A percentile compares a stretch with the other conserved stretches of the same genome.
Evolutionary conservation across 2,797 vertebrate genomes (phyloP).

Genomic region (Valencia hispanica): DNA sequence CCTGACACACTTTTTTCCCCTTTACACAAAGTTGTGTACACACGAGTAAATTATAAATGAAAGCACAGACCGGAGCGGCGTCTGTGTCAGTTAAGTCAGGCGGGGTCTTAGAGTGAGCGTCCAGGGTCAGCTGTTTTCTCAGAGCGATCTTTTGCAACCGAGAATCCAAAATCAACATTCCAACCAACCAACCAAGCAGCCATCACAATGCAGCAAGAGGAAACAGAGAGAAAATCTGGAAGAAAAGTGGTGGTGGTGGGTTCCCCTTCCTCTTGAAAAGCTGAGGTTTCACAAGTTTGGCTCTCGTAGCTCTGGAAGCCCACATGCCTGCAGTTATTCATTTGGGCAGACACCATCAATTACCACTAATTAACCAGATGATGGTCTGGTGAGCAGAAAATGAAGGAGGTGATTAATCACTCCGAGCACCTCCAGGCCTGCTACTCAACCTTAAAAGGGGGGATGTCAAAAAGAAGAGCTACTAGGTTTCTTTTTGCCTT

Average conservation of each 20-base stretch:
- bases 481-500: slow-evolving; percentile 17
- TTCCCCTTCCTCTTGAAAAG: slow-evolving; percentile 19
- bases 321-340: slow-evolving; percentile 61
- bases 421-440: slow-evolving; percentile 49
- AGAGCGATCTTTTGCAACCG: slow-evolving; percentile 71
- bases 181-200: too few species aligned
- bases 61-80: slow-evolving; percentile 46
- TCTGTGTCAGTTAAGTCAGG: slow-evolving; percentile 32
- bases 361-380: slow-evolving; percentile 80
- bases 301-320: slow-evolving; percentile 37
- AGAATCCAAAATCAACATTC: too few species aligned
- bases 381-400: slow-evolving; percentile 82
- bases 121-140: slow-evolving; percentile 68
- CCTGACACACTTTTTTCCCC: slow-evolving; percentile 44
- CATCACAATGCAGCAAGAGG: slow-evolving; percentile 40
- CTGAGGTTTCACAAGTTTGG: slow-evolving; percentile 70
- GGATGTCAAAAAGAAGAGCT: slow-evolving; percentile 22
- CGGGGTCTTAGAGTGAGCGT: slow-evolving; percentile 35
- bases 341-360: slow-evolving; percentile 74
- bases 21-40: slow-evolving; percentile 36
- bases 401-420: slow-evolving; percentile 74
- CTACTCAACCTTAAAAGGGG: slow-evolving; percentile 23
- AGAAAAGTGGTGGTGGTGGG: slow-evolving; percentile 31
- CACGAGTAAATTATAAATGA: slow-evolving; percentile 62
- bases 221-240: slow-evolving; percentile 54